These are phyloP conservation scores for Heliconius charithonia DNA, from an alignment of 2,888 invertebrate species.

Conservation along the genomic window DNA sequence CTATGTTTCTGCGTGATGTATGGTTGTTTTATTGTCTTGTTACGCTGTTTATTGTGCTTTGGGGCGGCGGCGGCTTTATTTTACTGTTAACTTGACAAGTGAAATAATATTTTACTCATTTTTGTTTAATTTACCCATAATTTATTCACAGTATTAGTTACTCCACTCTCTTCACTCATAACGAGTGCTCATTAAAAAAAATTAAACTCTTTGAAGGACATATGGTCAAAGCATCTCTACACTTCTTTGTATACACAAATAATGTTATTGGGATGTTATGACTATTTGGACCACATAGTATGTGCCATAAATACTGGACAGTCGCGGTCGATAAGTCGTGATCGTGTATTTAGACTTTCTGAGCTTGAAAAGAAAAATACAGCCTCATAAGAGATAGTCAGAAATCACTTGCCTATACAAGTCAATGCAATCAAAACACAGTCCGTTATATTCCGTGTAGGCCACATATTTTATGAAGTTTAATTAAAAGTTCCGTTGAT, in stretches of 20 bases:
- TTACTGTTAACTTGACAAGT: constrained; percentile 50
- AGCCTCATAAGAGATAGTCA: background rate
- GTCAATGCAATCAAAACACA: no score
- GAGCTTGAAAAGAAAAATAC: no score
- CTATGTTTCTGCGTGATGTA: constrained; percentile 79
- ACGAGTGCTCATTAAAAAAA: background rate
- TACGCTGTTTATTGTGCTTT: constrained; percentile 51
- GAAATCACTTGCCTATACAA: background rate
- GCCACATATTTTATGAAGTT: no score
- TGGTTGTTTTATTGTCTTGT: constrained; percentile 79
- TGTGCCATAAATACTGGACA: constrained; percentile 54
- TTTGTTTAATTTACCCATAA: background rate
- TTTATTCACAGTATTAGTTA: background rate
- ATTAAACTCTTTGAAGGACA: background rate
- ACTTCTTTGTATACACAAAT: constrained; percentile 95
- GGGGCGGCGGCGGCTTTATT: constrained; percentile 60
- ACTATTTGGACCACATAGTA: constrained; percentile 94
- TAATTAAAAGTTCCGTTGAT: no score
- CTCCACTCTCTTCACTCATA: no score
- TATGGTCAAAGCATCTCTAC: constrained; percentile 88
- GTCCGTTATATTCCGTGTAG: no score
- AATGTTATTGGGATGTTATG: constrained; percentile 94
- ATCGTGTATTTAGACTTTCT: no score
- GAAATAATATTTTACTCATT: background rate
- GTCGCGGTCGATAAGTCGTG: no score